Evolutionary conservation across 2,888 invertebrate genomes (phyloP).

Genomic region (Ophioninae sp.): DNA sequence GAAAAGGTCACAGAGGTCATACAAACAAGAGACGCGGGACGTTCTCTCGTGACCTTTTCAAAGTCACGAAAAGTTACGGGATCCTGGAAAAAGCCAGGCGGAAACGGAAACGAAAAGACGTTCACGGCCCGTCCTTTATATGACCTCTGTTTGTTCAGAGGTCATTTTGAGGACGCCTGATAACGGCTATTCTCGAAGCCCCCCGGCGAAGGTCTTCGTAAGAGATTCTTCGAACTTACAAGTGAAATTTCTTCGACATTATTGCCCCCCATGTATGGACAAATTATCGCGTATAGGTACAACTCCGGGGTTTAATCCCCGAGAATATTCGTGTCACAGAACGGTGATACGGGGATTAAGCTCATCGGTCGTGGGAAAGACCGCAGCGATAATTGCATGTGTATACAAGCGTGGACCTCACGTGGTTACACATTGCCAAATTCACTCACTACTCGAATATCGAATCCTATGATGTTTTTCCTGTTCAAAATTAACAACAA

Average conservation of each 20-base stretch:
- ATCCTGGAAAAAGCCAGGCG: neutral
- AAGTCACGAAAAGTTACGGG: neutral
- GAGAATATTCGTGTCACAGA: constrained; percentile 63
- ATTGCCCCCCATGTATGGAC: neutral
- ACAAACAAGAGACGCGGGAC: neutral
- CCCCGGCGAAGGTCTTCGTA: neutral
- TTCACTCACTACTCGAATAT: neutral
- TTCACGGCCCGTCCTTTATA: neutral
- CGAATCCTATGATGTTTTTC: neutral
- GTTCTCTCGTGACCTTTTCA: neutral
- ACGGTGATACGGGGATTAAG: constrained; percentile 60
- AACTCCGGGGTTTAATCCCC: constrained; percentile 49
- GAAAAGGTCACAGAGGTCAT: neutral
- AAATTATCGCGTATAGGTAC: neutral
- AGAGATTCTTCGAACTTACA: neutral
- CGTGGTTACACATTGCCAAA: constrained; percentile 41
- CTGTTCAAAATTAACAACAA: constrained; percentile 53
- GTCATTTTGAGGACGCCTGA: neutral
- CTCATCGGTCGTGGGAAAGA: constrained; percentile 50
- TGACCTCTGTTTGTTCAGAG: neutral
- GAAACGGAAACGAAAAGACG: too few relatives aligned
- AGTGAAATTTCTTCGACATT: neutral
- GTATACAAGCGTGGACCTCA: constrained; percentile 18
- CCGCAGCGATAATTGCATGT: constrained; percentile 13
- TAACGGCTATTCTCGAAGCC: neutral